Evolutionary conservation across 2,888 invertebrate species (phyloP).

Genomic region (Bombylius discolor): DNA sequence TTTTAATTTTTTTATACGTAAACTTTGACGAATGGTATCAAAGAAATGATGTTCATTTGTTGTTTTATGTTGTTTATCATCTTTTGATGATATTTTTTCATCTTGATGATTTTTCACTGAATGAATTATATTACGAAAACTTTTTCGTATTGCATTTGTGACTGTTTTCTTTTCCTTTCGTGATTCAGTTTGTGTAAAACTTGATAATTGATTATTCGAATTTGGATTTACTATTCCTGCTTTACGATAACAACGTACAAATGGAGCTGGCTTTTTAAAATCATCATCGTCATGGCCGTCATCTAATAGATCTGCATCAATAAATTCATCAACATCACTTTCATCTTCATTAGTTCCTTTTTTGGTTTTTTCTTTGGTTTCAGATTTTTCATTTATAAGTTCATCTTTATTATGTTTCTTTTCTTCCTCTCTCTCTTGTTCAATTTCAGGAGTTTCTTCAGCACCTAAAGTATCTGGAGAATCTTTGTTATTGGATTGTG

Average conservation of each 20-base stretch:
- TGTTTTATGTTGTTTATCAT: slow-evolving; percentile 9
- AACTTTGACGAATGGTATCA: slow-evolving; percentile 27
- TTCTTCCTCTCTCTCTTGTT: too few relatives aligned
- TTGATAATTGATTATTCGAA: too few relatives aligned
- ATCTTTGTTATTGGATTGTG: too few relatives aligned
- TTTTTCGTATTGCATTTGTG: slow-evolving; percentile 25
- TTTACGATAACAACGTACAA: slow-evolving; percentile 31
- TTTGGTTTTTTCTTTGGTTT: neutral
- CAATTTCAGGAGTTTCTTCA: too few relatives aligned
- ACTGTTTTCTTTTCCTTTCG: slow-evolving; percentile 16
- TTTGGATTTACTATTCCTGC: slow-evolving; percentile 10
- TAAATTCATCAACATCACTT: neutral
- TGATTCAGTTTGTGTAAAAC: too few relatives aligned
- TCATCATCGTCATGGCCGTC: slow-evolving; percentile 21
- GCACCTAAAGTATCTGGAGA: too few relatives aligned
- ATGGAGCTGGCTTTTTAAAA: slow-evolving; percentile 28
- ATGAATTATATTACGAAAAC: slow-evolving; percentile 29
- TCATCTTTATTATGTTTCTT: too few relatives aligned
- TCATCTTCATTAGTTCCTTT: too few relatives aligned
- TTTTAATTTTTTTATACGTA: slow-evolving; percentile 25
- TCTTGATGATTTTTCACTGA: slow-evolving; percentile 7
- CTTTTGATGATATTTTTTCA: neutral
- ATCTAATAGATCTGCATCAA: slow-evolving; percentile 17
- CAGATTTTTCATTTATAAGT: neutral
- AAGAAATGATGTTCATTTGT: slow-evolving; percentile 16